Base-by-base conservation (phyloP, 2,888 invertebrate species). In the Parnassius orleans region DNA sequence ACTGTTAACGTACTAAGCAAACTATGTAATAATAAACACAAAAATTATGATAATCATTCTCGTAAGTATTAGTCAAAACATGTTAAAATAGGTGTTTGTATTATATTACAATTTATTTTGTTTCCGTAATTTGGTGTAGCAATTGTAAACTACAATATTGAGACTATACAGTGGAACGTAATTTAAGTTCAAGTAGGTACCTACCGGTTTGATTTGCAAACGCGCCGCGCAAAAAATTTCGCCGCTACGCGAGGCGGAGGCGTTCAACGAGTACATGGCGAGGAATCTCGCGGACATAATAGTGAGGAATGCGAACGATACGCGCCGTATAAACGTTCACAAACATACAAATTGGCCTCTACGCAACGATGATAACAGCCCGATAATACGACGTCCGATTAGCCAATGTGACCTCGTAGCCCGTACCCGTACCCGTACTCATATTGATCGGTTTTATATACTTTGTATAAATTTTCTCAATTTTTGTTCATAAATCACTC, bases 201-300 rank as follows among this genome's bases (percentile, higher is more conserved):
- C 81, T 84, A 88, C 89, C 86, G 87, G 87, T 89, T 88, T 81
- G 81, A 86, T 86, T 86, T 84, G 82, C 77, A 83, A 83, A 74
- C 81, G 77, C 74, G 78, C 76, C 76, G 76, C 77, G 82, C 85
- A 89, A 90, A 90, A 90, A 90, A 88, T 58, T 77, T 87, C 84
- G 87, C 87, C 85, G 86, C 86, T 86, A 83, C 79, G 73, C 79
- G 74, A 73, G 74, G 76, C 75, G 74, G 74, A 71, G 70, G 71
- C 70, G 71, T 75, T 73, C 76, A 71, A 77, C 72, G 75, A 74
- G 77, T 60, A 51, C 81, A 77, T 73, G 73, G 80, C 78, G 73
- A 77, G 80, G 83, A 85, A 85, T 85, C 83, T 84, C 80, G 82
- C 79, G 79, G 80, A 80, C 84, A 86, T 87, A 87, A 87, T 87